Evolutionary conservation across 1,140 invertebrate genomes (phyloP), one percentile per base, ranked within the genome.

Genomic region (Octopus sinensis): DNA sequence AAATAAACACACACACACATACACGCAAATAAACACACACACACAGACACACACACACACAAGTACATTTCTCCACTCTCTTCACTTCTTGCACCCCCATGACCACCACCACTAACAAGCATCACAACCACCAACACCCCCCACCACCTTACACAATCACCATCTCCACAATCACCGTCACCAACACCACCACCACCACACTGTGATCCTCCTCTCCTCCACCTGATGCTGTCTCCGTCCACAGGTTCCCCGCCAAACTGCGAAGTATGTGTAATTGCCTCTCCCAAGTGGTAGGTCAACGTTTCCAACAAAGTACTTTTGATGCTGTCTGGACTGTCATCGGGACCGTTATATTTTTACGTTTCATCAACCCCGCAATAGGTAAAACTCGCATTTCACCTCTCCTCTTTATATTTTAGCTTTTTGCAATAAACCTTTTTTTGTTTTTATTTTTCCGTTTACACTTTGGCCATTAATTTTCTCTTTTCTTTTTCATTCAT

Each of bases 261-360:
- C 92, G 97, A n/a, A 98, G 96, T 82, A 98, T 99, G 96, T 99
- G 97, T 90, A 96, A 98, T 90, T 99, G 97, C 90, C 91, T 99
- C 17, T 98, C 98, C 91, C 97, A 99, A 88, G 96, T 98, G 23
- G 91, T 92, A 51, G 89, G 87, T 54, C 90, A 91, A 84, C 85
- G 90, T 30, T 99, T 98, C 91, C 96, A 97, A 5, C 96, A 97
- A 90, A 90, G 90, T 83, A 89, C 87, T 54, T 86, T 86, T 23
- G 89, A 90, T 76, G 88, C 88, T 73, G 90, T 91, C 9, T 90
- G 89, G 89, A 90, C 88, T 52, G 89, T 90, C 12, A 90, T 90
- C n/a, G 97, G 97, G 52, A 99, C 97, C 0, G 97, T 99, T 0
- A 96, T 99, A 84, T 99, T 99, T 91, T 90, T 99, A 80, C 93